Base-by-base conservation (phyloP, 2,113 vertebrate genomes). In the Clarias gariepinus region DNA sequence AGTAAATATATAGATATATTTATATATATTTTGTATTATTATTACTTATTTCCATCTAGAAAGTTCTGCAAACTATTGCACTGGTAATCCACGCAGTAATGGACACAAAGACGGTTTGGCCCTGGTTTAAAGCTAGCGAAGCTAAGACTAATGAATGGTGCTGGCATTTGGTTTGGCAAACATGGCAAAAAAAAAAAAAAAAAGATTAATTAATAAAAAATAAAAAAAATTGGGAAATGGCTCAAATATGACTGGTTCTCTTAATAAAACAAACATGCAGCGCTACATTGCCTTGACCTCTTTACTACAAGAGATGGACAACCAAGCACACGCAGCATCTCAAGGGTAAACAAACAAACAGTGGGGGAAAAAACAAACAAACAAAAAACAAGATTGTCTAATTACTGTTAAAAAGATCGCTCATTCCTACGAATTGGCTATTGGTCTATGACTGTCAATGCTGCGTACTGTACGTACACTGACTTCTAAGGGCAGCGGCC, bases 51-150 rank as follows among this genome's bases (percentile, higher is more conserved):
- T 69, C 58, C 80, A 58, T 83, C 76, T 77, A 89, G 13, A 85
- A 84, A 61, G 69, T 81, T 78, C 79, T 81, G 71, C 85, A 89
- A 88, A 90, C 86, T 93, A 92, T 92, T 93, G 91, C 91, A 90
- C 85, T 82, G 87, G 69, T 74, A 89, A 82, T 63, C 82, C 78
- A 87, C 28, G 66, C 41, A n/a, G 55, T 74, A 86, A 68, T 68
- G 36, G 30, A 86, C 52, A 74, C 55, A 68, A 36, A 68, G 25
- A 47, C 76, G 83, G 88, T 84, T 61, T 16, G 79, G 55, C 30
- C 33, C 81, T 63, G 47, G 80, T 77, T 88, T 52, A 87, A 87
- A 86, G 82, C 47, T 30, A 87, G 80, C 68, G 52, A 85, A 86
- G 74, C 30, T 30, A 66, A 85, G 89, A 69, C 61, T 73, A 4